These are phyloP conservation scores for Mirza zaza DNA, from an alignment of 2,113 vertebrate species.

Conservation along the genomic window DNA sequence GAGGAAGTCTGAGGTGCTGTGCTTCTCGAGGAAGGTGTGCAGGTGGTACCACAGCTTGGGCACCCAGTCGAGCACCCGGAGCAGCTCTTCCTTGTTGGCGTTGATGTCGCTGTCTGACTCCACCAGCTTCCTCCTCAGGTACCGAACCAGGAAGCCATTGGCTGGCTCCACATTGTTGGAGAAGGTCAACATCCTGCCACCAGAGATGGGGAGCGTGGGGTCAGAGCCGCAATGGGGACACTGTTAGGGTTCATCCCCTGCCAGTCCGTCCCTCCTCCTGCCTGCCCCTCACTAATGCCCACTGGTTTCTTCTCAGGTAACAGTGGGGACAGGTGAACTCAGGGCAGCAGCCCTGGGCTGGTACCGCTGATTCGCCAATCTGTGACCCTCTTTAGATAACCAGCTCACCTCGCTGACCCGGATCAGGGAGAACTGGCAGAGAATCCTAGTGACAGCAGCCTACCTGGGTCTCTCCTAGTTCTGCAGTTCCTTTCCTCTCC, in stretches of 20 bases:
- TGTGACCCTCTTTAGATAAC: background rate
- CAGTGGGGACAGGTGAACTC: background rate
- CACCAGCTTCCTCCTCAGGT: constrained; percentile 94
- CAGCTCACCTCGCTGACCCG: background rate
- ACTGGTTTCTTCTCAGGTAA: background rate
- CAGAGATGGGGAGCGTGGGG: rapidly evolving
- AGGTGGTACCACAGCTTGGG: constrained; percentile 98
- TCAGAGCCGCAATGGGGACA: background rate
- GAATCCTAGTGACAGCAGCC: background rate
- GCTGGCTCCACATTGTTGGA: constrained; percentile 98
- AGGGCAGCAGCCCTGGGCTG: background rate
- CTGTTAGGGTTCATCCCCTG: background rate
- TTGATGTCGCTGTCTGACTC: constrained; percentile 89
- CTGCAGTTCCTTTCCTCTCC: background rate
- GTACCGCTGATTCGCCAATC: background rate
- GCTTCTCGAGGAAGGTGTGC: constrained; percentile 97
- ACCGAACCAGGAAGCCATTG: constrained; percentile 95
- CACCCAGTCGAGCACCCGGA: constrained; percentile 95
- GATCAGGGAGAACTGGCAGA: background rate
- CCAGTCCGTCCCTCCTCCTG: background rate
- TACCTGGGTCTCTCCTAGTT: background rate
- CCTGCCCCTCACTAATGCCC: background rate
- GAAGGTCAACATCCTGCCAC: constrained; percentile 94
- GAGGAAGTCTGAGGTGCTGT: constrained; percentile 98
- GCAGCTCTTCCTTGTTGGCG: constrained; percentile 88